Evolutionary conservation across 2,888 invertebrate genomes (phyloP), one percentile per base, ranked within the genome.

Genomic region (Chrysina gloriosa): DNA sequence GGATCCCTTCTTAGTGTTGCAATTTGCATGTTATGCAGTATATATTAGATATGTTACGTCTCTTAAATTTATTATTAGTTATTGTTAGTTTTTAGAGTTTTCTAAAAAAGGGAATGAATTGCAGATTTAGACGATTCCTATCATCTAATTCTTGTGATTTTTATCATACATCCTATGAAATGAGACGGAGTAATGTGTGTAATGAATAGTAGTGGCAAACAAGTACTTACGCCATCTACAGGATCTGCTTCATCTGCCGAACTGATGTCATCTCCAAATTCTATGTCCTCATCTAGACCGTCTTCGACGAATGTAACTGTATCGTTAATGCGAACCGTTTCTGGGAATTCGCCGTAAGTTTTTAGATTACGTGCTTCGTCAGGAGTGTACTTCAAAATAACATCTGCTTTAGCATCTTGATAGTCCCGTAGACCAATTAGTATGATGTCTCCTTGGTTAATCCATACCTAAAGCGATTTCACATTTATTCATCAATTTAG

Each of bases 351-450:
- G 79, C 98, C 98, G 79, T 98, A 98, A 36, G 97, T 96, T 86
- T 99, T 99, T 82, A 99, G 88, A 87, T 98, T 98, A 83, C 99
- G 90, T 52, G 98, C 98, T 86, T 99, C 99, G 83, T 99, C 99
- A 25, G 98, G 95, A 72, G 98, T 98, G 83, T 99, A 99, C 85
- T 99, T 99, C 76, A 98, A 88, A 80, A 99, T 99, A 73, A 99
- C 98, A 85, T 99, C 99, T 69, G 98, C 98, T 85, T 98, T 97
- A 6, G 96, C 94, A 82, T 96, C 95, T 86, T 96, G 98, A 84
- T 97, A 98, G 85, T 98, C 98, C 83, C 99, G 89, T 79, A 99
- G 87, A 73, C 99, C 98, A 79, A 99, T 95, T 77, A 99, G 86
- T 84, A 99, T 98, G 71, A 99, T 98, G 81, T 99, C 99, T 68